phyloP scores from a whole-genome alignment of 2,888 invertebrate genomes.

The Strigamia transsilvanica region DNA sequence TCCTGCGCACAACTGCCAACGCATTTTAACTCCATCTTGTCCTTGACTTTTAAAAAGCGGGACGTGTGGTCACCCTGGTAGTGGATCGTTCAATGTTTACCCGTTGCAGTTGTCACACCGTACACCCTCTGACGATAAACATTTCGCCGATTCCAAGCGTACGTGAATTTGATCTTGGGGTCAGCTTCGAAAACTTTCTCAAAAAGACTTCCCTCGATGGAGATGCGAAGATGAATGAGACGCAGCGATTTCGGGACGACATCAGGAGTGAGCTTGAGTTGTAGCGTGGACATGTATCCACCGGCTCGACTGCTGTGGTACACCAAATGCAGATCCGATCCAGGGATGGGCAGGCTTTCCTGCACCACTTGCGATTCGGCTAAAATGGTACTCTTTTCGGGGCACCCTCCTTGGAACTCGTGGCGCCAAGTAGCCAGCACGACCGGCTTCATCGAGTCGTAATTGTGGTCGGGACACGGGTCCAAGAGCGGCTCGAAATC shows the following conservation, averaged over 20 bases:
- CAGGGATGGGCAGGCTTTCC: slow-evolving; percentile 92
- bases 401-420: slow-evolving; percentile 84
- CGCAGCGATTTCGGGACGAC: slow-evolving; percentile 81
- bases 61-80: too few relatives aligned
- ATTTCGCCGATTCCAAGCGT: slow-evolving; percentile 97
- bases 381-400: slow-evolving; percentile 82
- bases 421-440: slow-evolving; percentile 90
- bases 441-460: slow-evolving; percentile 82
- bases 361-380: slow-evolving; percentile 97
- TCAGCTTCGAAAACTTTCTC: slow-evolving; percentile 95
- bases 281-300: slow-evolving; percentile 92
- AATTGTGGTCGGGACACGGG: slow-evolving; percentile 85
- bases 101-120: slow-evolving; percentile 66
- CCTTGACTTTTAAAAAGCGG: too few relatives aligned
- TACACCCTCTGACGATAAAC: slow-evolving; percentile 73
- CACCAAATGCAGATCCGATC: slow-evolving; percentile 89
- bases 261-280: slow-evolving; percentile 84
- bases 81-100: too few relatives aligned
- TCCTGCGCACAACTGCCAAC: too few relatives aligned
- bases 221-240: slow-evolving; percentile 83
- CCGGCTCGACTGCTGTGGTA: slow-evolving; percentile 95
- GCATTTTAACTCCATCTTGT: too few relatives aligned
- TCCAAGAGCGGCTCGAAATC: slow-evolving; percentile 55
- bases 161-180: slow-evolving; percentile 92
- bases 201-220: slow-evolving; percentile 89